phyloP scores from a whole-genome alignment of 2,888 invertebrate species.

The Sipha maydis region DNA sequence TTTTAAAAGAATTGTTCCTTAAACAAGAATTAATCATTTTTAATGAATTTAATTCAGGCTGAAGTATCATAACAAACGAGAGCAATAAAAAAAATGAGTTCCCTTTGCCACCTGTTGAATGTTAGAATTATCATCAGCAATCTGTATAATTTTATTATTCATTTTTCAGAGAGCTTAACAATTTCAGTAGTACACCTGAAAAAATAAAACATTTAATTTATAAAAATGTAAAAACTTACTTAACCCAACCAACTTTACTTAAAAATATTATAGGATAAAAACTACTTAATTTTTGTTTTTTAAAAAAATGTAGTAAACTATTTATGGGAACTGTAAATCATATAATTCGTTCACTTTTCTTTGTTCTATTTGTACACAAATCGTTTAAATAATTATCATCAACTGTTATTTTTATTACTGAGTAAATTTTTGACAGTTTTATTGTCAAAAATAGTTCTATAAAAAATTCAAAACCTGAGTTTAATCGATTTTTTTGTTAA shows the following conservation, averaged over 20 bases:
- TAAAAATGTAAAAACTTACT: background rate
- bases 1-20: background rate
- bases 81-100: background rate
- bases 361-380: background rate
- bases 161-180: background rate
- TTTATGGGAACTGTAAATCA: background rate
- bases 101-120: conserved; percentile 37
- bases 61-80: background rate
- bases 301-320: conserved; percentile 6
- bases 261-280: conserved; percentile 7
- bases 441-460: background rate
- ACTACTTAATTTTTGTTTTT: conserved; percentile 20
- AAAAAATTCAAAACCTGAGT: background rate
- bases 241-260: background rate
- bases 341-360: background rate
- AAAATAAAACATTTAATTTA: too few relatives aligned
- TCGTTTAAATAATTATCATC: too few relatives aligned
- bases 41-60: conserved; percentile 1
- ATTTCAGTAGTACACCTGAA: background rate
- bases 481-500: too few relatives aligned
- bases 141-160: background rate
- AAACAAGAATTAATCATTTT: background rate
- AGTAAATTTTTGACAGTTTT: background rate
- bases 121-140: background rate
- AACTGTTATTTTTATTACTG: too few relatives aligned